Base-by-base conservation (phyloP, 2,797 vertebrate genomes). In the Cacajao melanocephalus region DNA sequence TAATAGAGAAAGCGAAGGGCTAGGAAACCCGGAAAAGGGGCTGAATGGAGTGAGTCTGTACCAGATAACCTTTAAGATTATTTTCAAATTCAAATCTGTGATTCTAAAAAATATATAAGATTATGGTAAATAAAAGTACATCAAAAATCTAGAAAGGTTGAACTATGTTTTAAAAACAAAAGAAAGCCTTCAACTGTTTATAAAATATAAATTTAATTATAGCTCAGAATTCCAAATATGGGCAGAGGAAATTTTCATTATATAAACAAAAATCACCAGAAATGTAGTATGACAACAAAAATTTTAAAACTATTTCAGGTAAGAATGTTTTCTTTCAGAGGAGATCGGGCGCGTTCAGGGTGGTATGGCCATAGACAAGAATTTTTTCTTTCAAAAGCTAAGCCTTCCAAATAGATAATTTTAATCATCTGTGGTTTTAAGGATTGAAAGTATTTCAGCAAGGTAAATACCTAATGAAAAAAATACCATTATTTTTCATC, bases 371-470 rank as follows among this genome's bases (percentile, higher is more conserved):
- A 55, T 9, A 55, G 20, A 22, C 20, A 22, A 55, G 52, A 92
- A 82, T 52, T 44, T 84, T 83, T 90, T 26, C 84, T 96, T 96
- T 87, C n/a, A 85, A 96, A 90, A 84, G 46, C 39, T 86, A 90
- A 46, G 58, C 19, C 33, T 88, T 93, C 44, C 76, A 94, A 94
- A 50, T 4, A 90, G 39, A 11, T 33, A 50, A 96, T 96, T 90
- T 93, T 76, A 88, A 87, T 88, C 48, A 92, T 67, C 80, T 92
- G 41, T 28, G 61, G 10, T 75, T 82, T 57, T 15, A 76, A 9
- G 36, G 46, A 88, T 46, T 92, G 0, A 86, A 95, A 79, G 24
- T 76, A 94, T 84, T 88, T 84, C 20, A 93, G 39, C 30, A 95
- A 96, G 50, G 84, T 86, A 93, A 93, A 75, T 58, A 85, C 11